Evolutionary conservation across 2,797 vertebrate genomes (phyloP), one percentile per base, ranked within the genome.

Genomic region (Poliocrania exsul): DNA sequence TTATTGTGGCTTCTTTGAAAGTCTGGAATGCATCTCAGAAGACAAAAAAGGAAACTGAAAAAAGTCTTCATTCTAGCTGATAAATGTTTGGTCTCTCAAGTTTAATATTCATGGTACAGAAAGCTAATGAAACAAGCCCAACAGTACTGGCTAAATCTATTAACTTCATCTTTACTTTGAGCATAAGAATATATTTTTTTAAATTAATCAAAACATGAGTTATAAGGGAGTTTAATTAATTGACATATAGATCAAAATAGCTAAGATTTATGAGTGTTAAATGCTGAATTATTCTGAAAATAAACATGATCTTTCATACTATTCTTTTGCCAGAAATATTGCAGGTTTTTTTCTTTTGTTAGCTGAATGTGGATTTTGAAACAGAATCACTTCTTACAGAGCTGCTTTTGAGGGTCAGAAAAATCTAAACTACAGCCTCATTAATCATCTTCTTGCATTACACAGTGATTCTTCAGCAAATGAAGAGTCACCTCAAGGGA

Each of bases 1-100:
- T 97, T 97, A 92, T 94, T 96, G 94, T 90, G 91, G 73, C 75
- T 97, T 96, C 90, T 79, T 94, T 96, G 85, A 89, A 97, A 96
- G 51, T 89, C 83, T 91, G 96, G 97, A 97, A 97, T 83, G 88
- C 40, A 71, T 96, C 91, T 96, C 74, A 92, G 70, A 93, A 87
- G 70, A 90, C 82, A 88, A 73, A 88, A 91, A 79, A 2, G 23
- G 86, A 96, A 93, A 58, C 4, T 4, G 17, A 47, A 96, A 92
- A 96, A 96, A 78, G 25, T 40, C 31, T 86, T 96, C 74, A 86
- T 97, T 96, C 74, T 61, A 79, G 47, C 46, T 96, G 93, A 97
- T 97, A 96, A 96, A 97, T 94, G 57, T 94, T 90, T 73, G 62
- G 90, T 93, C 78, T 95, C 86, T 91, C 58, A 87, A 87, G 50